phyloP scores from a whole-genome alignment of 30 jellyfish, hydroid and myxozoan species.

The Haliclystus octoradiatus region DNA sequence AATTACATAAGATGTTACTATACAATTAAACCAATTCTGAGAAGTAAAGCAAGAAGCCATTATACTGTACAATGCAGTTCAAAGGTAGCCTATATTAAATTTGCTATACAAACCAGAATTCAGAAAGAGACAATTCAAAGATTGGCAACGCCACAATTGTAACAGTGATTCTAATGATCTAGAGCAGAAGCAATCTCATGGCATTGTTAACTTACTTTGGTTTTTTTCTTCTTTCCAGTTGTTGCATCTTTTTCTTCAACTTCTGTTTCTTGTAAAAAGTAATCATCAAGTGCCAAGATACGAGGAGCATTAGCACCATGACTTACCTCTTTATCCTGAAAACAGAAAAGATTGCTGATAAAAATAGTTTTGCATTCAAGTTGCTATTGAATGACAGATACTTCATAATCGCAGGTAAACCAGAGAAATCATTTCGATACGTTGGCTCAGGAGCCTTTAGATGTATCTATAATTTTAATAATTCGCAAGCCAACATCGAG shows the following conservation, averaged over 20 bases:
- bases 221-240: constrained; percentile 41
- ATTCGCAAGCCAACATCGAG: neutral
- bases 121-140: too few species aligned
- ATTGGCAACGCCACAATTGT: too few species aligned
- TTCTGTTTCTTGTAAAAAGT: constrained; percentile 71
- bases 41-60: too few species aligned
- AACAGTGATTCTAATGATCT: too few species aligned
- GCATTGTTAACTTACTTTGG: constrained; percentile 32
- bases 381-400: neutral
- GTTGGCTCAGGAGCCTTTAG: neutral
- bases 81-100: too few species aligned
- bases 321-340: constrained; percentile 80
- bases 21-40: too few species aligned
- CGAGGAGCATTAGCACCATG: constrained; percentile 87
- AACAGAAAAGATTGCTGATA: neutral
- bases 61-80: too few species aligned
- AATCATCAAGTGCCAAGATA: constrained; percentile 79
- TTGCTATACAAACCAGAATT: too few species aligned
- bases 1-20: too few species aligned
- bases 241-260: constrained; percentile 38
- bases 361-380: neutral
- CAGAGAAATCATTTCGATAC: too few species aligned
- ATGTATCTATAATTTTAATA: neutral
- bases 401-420: neutral
- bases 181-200: too few species aligned